Evolutionary conservation across 2,888 invertebrate genomes (phyloP), one percentile per base, ranked within the genome.

Genomic region (Euclidia mi): DNA sequence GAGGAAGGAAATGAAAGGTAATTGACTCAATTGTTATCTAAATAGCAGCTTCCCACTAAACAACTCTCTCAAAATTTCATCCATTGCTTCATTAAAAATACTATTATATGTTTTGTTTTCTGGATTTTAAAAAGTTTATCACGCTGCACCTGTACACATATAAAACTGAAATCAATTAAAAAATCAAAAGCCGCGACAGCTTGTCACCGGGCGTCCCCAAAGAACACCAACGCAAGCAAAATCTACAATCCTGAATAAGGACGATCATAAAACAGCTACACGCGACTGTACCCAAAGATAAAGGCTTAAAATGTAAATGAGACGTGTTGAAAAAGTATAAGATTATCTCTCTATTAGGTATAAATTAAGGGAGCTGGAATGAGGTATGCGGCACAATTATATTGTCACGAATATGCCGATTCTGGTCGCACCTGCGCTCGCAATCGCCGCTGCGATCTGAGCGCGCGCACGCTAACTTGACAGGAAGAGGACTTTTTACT

Each of bases 331-430:
- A 82, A 91, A 91, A 91, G 88, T 87, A 84, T 84, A 81, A 89
- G 92, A 92, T 93, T 88, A 93, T 93, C 92, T 92, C 82, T 83
- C 91, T 90, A 93, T 92, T 93, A 93, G 90, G 92, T 92, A 91
- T 93, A 92, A 93, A 92, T 93, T 91, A 91, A 92, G 89, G 89
- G 81, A 81, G 79, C 77, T 58, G 83, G 88, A 89, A 88, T 90
- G 90, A 88, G 88, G 89, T 85, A 88, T 89, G 90, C 89, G 83
- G 86, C 85, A 91, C 92, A 94, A 94, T 94, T 94, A 94, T 92
- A 92, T 91, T 92, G 93, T 94, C 93, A 93, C 92, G 92, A 92
- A 88, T 84, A 84, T 68, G 56, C 48, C 67, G 72, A 74, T 71
- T 75, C 76, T 68, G 73, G 65, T 69, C 75, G 78, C 78, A 82